Evolutionary conservation across 2,888 invertebrate genomes (phyloP).

Genomic region (Epinotia nisella): DNA sequence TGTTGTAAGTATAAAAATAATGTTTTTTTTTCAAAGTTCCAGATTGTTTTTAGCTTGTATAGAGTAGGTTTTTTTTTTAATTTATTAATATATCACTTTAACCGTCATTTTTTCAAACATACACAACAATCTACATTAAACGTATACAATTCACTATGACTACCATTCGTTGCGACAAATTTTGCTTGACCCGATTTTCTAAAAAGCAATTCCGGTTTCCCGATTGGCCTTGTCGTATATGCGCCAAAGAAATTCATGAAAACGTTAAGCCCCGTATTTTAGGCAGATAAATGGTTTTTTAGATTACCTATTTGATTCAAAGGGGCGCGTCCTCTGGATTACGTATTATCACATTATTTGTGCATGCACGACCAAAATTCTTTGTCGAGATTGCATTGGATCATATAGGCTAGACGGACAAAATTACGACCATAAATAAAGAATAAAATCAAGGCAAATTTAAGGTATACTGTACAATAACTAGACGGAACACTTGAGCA

Average conservation of each 20-base stretch:
- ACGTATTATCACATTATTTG: slow-evolving; percentile 24
- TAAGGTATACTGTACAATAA: too few relatives aligned
- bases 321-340: slow-evolving; percentile 45
- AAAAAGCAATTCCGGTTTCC: slow-evolving; percentile 64
- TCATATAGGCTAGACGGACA: neutral
- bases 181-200: slow-evolving; percentile 50
- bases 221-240: slow-evolving; percentile 56
- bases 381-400: neutral
- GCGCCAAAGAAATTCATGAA: slow-evolving; percentile 58
- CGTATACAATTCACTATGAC: neutral
- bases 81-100: too few relatives aligned
- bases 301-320: slow-evolving; percentile 49
- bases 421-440: too few relatives aligned
- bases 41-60: too few relatives aligned
- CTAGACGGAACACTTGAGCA: too few relatives aligned
- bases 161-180: slow-evolving; percentile 20
- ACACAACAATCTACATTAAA: neutral
- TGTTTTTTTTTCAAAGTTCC: too few relatives aligned
- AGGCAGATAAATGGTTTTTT: slow-evolving; percentile 56
- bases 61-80: too few relatives aligned
- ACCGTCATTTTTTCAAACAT: too few relatives aligned
- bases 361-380: neutral
- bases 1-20: too few relatives aligned
- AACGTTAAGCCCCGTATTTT: slow-evolving; percentile 62
- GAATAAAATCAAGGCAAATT: too few relatives aligned